These are phyloP conservation scores for Coenonympha arcania DNA, from an alignment of 2,888 invertebrate genomes.

Conservation along the genomic window DNA sequence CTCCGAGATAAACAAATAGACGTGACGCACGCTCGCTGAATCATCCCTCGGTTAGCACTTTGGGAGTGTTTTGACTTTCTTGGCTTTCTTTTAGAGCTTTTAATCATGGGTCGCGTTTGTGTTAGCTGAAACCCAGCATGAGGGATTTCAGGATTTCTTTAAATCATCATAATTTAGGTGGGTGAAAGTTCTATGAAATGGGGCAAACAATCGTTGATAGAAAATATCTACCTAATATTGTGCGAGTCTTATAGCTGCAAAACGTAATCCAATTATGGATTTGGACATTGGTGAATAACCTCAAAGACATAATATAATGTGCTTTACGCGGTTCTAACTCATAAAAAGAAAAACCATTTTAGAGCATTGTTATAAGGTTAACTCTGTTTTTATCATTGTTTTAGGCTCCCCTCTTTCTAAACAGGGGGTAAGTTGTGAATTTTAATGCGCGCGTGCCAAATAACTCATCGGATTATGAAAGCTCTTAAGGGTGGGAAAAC, in stretches of 20 bases:
- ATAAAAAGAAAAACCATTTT: background rate
- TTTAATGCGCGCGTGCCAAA: constrained; percentile 43
- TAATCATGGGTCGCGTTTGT: background rate
- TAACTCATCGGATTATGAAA: constrained; percentile 31
- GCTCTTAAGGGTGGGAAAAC: constrained; percentile 3
- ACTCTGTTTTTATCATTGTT: background rate
- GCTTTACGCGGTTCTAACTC: no score
- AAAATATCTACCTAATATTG: no score
- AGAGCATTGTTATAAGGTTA: constrained; percentile 4
- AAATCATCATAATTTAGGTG: no score
- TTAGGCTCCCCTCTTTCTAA: constrained; percentile 3
- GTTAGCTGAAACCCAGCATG: no score
- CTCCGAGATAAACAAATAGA: background rate
- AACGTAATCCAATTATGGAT: no score
- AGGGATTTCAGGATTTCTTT: no score
- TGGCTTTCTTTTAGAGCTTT: background rate
- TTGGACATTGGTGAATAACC: no score
- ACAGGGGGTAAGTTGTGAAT: constrained; percentile 25
- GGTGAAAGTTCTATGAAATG: no score
- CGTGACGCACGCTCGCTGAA: background rate
- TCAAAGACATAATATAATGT: no score
- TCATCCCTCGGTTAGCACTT: constrained; percentile 1
- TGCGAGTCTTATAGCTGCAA: no score
- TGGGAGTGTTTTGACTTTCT: background rate
- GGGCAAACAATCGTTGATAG: no score